Evolutionary conservation across 92 coral and sea anemone species (phyloP).

Genomic region (Epizoanthus rinbou): DNA sequence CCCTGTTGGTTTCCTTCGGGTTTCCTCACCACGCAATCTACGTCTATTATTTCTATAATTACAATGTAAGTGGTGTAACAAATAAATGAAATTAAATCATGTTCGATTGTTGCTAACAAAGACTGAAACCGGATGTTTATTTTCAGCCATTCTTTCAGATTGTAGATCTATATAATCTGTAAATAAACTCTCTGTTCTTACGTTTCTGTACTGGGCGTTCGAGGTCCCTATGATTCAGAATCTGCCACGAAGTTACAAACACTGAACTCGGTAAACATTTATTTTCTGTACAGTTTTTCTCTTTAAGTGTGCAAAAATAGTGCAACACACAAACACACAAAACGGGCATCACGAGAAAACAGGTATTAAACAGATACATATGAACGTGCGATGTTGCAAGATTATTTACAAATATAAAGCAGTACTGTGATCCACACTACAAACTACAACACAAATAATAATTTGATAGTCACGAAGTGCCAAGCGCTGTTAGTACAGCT

Average conservation of each 20-base stretch:
- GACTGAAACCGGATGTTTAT: no score
- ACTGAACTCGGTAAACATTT: slow-evolving; percentile 13
- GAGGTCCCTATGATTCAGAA: neutral
- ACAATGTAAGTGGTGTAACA: no score
- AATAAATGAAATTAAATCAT: no score
- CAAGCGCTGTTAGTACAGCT: neutral
- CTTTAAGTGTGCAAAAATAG: neutral
- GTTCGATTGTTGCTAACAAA: no score
- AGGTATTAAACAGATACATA: neutral
- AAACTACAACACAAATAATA: neutral
- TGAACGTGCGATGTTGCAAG: neutral
- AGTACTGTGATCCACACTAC: slow-evolving; percentile 6
- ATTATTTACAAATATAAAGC: slow-evolving; percentile 30
- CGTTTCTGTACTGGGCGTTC: neutral
- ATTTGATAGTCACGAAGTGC: neutral
- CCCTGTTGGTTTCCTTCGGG: no score
- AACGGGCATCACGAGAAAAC: neutral
- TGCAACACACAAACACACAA: neutral
- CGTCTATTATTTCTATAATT: no score
- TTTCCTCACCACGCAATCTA: no score
- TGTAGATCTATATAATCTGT: no score
- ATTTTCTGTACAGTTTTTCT: slow-evolving; percentile 36
- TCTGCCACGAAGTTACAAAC: neutral
- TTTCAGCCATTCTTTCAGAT: no score
- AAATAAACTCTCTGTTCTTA: neutral